Base-by-base conservation (phyloP, 1,140 invertebrate species). In the Zeugodacus cucurbitae region DNA sequence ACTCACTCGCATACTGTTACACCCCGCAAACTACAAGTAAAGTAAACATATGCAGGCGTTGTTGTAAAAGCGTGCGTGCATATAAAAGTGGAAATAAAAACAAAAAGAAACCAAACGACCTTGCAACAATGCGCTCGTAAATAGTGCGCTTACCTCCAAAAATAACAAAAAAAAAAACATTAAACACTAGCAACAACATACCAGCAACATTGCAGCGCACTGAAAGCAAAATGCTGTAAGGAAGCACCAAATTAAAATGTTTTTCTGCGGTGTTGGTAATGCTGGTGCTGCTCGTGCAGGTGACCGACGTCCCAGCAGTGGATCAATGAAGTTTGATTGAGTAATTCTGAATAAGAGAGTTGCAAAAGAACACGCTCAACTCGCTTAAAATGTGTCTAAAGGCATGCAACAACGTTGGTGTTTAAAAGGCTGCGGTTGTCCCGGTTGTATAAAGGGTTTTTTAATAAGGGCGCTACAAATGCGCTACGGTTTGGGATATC, bases 61-160 rank as follows among this genome's bases (percentile, higher is more conserved):
- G 58, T 62, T 62, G 58, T 62, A 8, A 62, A 82, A 82, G 44
- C n/a, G 48, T 54, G 74, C 41, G 74, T n/a, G 26, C 20, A 48
- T 29, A 41, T 54, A 48, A 37, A 70, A 14, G 8, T 14, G 14
- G 1, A 14, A 54, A 54, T 4, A 54, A 54, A 54, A 6, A 17
- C 10, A 48, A 54, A 54, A 4, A 20, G 20, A 2, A 82, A 78
- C 74, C n/a, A 6, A 74, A 82, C 37, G 74, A 82, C 74, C 74
- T 82, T 82, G 74, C 41, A 82, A 82, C 74, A 82, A 82, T 82
- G 74, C 48, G n/a, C 74, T 54, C n/a, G 41, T 26, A 82, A 74
- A 74, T 74, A 74, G 67, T 37, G 34, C 67, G 34, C 67, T 74
- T 74, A 22, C 67, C 17, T 22, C 20, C 34, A 74, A 74, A 20